phyloP scores from a whole-genome alignment of 2,113 vertebrate species.

The Salvelinus fontinalis region DNA sequence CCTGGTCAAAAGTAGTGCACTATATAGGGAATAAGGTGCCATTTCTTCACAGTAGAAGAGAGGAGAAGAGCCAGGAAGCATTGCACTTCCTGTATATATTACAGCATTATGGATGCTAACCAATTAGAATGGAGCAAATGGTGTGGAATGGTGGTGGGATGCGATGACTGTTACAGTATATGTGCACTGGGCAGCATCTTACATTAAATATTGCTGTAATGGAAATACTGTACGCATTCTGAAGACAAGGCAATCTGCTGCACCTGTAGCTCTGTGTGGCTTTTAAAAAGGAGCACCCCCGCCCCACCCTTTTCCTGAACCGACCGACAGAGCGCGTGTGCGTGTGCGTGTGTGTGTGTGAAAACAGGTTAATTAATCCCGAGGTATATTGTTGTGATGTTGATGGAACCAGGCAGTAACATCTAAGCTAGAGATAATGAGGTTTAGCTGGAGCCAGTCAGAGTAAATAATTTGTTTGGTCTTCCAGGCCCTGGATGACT shows the following conservation, averaged over 20 bases:
- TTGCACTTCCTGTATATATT: not conserved
- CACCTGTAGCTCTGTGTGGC: not conserved
- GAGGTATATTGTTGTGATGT: not conserved
- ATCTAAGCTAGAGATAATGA: constrained; percentile 2
- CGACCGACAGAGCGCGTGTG: not conserved
- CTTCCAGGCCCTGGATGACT: not conserved
- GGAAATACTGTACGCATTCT: not conserved
- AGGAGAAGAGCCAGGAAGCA: too few relatives aligned
- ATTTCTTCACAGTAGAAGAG: too few relatives aligned
- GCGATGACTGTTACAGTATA: not conserved
- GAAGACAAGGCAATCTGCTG: not conserved
- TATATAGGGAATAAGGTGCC: too few relatives aligned
- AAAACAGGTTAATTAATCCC: not conserved
- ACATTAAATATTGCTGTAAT: not conserved
- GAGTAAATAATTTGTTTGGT: constrained; percentile 11
- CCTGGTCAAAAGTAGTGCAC: too few relatives aligned
- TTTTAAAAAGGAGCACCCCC: not conserved
- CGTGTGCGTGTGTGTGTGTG: not conserved
- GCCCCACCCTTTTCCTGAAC: not conserved
- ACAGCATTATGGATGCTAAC: not conserved
- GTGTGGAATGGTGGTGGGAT: not conserved
- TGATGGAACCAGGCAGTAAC: not conserved
- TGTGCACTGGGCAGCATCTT: not conserved
- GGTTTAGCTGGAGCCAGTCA: not conserved
- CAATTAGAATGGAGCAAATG: constrained; percentile 2